Base-by-base conservation (phyloP, 2,113 vertebrate genomes). In the Prionailurus viverrinus region DNA sequence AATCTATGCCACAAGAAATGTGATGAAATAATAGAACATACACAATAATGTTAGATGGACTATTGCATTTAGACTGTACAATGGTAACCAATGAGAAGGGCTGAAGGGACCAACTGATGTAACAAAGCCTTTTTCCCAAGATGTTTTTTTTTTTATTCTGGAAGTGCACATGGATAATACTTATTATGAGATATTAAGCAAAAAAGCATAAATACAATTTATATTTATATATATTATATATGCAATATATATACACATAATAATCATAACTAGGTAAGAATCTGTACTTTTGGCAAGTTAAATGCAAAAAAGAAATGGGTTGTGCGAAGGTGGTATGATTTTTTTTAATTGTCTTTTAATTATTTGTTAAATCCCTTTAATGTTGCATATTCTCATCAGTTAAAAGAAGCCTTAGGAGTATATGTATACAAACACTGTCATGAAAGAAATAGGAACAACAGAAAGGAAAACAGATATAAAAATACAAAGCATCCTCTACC, bases 21-120 rank as follows among this genome's bases (percentile, higher is more conserved):
- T 25, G 51, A 89, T 81, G 76, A 96, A 92, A 94, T 63, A 55
- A 87, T 80, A 82, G 89, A 82, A 91, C 8, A 41, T 14, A 18
- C 23, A 45, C 12, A 58, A 33, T 81, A 39, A 66, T 25, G 23
- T 19, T 27, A 71, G 45, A 69, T 13, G 29, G 31, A 90, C 63
- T 33, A 55, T 9, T 69, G 65, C 48, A 61, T 87, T 94, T 74
- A 81, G 51, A 53, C 3, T 58, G 29, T 66, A 36, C 45, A 29
- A n/a, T 36, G 33, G 15, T 51, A 79, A 45, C 36, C 61, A 29
- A 21, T 27, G 55, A 51, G 66, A 53, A 83, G 23, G 1, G 7
- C 23, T 31, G 19, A 74, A 69, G 65, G 31, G 36, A 23, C 41
- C n/a, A 18, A 91, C 0, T 18, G 51, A 45, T 29, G 14, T 4